Base-by-base conservation (phyloP, 2,113 vertebrate species). In the Hippocampus barbouri region DNA sequence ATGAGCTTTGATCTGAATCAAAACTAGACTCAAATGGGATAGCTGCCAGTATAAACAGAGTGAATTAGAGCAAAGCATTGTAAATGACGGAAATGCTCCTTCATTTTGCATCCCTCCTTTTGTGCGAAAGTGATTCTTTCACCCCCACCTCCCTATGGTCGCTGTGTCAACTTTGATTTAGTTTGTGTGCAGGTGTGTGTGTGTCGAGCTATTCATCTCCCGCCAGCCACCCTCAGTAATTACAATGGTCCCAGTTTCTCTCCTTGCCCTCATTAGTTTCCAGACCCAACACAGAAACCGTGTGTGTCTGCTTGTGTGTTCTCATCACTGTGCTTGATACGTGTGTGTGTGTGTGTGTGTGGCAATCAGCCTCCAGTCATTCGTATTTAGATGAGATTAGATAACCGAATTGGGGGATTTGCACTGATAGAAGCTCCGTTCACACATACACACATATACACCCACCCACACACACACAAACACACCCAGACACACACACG, bases 201-300 rank as follows among this genome's bases (percentile, higher is more conserved):
- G 71, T 25, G 68, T 45, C 27, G 66, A 75, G 66, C 45, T 72
- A 86, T 88, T 79, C 66, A 80, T 88, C 86, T 83, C 75, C 76
- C 40, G 20, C 67, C 73, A 38, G 68, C 43, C 23, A 1, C 68
- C 63, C 54, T 78, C 71, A 79, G 53, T 84, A 81, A 81, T 83
- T 80, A 82, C 72, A 79, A 69, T 53, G 59, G 47, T 21, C 61
- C 69, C 57, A 49, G 59, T 47, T 62, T 76, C 73, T 70, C 51
- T 75, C 2, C 49, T 6, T 74, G 66, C 63, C 68, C 70, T 74
- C 74, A 81, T 81, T 80, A 80, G 62, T 41, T 45, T 73, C 47
- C 47, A 45, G 41, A 66, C 25, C 20, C 20, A 40, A 25, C 30
- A 54, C 30, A 10, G 4, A 10, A 16, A 6, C 15, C 69, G 40